Evolutionary conservation across 2,888 invertebrate genomes (phyloP), one percentile per base, ranked within the genome.

Genomic region (Masnerella sp.): DNA sequence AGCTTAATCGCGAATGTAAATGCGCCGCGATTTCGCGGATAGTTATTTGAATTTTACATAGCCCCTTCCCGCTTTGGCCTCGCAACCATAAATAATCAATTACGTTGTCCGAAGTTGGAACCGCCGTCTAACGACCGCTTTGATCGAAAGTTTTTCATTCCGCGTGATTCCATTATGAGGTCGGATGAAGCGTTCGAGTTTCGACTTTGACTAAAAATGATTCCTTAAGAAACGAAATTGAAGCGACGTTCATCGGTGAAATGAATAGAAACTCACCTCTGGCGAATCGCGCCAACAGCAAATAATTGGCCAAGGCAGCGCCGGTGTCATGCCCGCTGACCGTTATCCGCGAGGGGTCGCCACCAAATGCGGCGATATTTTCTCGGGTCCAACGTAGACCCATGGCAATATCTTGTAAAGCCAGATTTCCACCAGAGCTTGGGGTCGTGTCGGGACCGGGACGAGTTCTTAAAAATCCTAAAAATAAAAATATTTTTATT

Each of bases 311-410:
- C 30, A 96, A 89, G 1, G 95, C 94, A 0, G 96, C 96, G 0
- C 96, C 97, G 2, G 94, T 93, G 54, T 94, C 94, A 88, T 96
- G 96, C 1, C 95, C 97, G 77, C 94, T 90, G 36, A 97, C 88
- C 17, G 96, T 96, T 72, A 97, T 92, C 52, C 94, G 90, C 43
- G 90, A 88, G 0, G 94, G 92, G 88, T 97, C 96, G 0, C 97
- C 97, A n/a, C 96, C 96, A 87, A 97, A 97, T 1, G 94, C 92
- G 0, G 91, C 94, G 40, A 96, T 92, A 88, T 96, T 96, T 80
- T 91, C 91, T 77, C 92, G 91, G 81, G 96, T 90, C 96, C 96
- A 96, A 73, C 91, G 90, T 72, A 97, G 90, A n/a, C 94, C 95
- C 36, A 94, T 94, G 43, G 92, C 90, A 82, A 94, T 92, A 89